Conservation (phyloP, 2,113 vertebrate species). For the Heterotilapia buettikoferi region DNA sequence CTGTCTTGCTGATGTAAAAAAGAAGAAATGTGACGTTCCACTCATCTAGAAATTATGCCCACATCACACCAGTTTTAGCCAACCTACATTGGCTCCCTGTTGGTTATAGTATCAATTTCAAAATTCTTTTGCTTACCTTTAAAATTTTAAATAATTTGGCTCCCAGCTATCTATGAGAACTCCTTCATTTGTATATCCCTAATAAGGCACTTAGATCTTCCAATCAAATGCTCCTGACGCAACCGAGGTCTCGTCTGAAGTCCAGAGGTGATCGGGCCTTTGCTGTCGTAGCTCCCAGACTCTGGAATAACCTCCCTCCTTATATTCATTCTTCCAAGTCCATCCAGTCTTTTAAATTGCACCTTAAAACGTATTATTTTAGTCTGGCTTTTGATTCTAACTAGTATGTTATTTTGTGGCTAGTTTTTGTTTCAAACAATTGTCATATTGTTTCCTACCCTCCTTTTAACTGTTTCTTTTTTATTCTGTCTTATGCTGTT, state of each 20-base stretch:
- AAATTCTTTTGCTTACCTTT: not conserved
- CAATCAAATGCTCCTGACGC: not conserved
- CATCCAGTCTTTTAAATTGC: not conserved
- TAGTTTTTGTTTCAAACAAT: not conserved
- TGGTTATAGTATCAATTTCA: not conserved
- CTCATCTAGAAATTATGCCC: not conserved
- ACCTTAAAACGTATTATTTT: rapidly evolving
- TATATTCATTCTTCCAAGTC: not conserved
- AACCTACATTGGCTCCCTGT: not conserved
- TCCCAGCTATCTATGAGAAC: not conserved
- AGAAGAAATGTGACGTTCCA: not conserved
- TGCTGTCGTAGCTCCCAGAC: rapidly evolving
- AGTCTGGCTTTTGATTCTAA: not conserved
- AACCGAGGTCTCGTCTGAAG: rapidly evolving
- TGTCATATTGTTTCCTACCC: not conserved
- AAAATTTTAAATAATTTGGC: not conserved
- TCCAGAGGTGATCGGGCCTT: not conserved
- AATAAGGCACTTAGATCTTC: not conserved
- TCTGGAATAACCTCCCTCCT: not conserved
- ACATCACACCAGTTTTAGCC: not conserved
- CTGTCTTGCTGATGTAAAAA: not conserved
- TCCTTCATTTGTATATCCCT: not conserved
- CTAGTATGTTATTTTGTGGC: not conserved
- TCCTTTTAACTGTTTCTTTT: not conserved
- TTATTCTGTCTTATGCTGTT: not conserved